Base-by-base conservation (phyloP, 2,888 invertebrate genomes). In the Parthenolecanium corni region DNA sequence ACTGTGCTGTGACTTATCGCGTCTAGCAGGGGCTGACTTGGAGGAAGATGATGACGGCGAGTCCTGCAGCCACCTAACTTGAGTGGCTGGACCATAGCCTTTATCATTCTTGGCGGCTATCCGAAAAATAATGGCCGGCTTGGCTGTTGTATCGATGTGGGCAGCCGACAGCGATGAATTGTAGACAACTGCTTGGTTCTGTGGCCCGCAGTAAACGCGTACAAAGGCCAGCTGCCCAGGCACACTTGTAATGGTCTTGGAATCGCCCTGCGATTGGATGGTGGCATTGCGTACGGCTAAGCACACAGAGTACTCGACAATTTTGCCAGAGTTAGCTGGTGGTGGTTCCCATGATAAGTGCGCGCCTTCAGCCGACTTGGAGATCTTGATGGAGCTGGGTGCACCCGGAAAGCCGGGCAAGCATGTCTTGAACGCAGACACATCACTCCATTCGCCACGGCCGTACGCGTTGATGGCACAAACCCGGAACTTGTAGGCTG, bases 261-360 rank as follows among this genome's bases (percentile, higher is more conserved):
- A 46, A 20, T 62, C 62, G 31, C 52, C 52, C 18, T 52, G 52
- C 12, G 52, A 52, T 16, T 58, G 58, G 47, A 58, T 47, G 9
- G 64, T 64, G 1, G 62, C 40, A 65, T 73, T 81, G 65, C 80
- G 74, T 31, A 97, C 93, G 24, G 96, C 96, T 68, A 98, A 79
- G 74, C 97, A 97, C 0, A 98, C 96, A 1, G 95, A 94, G 76
- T 98, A 98, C 75, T 98, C 97, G 65, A 90, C 88, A 53, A 89
- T 87, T 71, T 91, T 91, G 23, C 88, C 89, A 58, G 91, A 88
- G 67, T 89, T 89, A 66, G 89, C 88, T 69, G 90, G 88, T 21
- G 97, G 97, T 9, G 97, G 95, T 74, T 97, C 96, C 98, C 98
- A 98, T 0, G 94, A 92, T 36, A 98, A 77, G 72, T 95, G 92